phyloP scores from a whole-genome alignment of 64 coral and sea anemone genomes.

The Porites australiensis region DNA sequence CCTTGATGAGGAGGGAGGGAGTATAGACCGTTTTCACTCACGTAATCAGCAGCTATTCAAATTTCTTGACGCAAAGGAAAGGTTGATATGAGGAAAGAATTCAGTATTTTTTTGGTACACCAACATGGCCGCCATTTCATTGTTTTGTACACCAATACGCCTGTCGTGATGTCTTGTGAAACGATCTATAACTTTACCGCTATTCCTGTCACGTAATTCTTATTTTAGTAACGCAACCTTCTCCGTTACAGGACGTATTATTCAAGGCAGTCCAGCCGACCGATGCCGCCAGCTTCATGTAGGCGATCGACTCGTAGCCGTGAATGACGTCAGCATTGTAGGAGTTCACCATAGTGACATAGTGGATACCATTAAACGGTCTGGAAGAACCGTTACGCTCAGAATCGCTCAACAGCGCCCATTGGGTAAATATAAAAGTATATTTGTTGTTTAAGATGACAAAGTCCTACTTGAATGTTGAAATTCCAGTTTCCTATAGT shows the following conservation, averaged over 20 bases:
- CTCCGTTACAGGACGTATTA: conserved; percentile 74
- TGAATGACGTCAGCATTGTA: conserved; percentile 86
- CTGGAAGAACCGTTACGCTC: conserved; percentile 84
- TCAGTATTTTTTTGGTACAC: no score
- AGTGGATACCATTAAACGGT: conserved; percentile 91
- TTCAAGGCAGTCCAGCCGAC: conserved; percentile 94
- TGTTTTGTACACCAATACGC: no score
- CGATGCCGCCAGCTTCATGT: conserved; percentile 88
- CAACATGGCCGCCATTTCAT: no score
- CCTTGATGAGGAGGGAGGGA: no score
- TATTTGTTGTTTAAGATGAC: background rate
- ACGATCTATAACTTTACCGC: no score
- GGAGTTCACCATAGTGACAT: conserved; percentile 98
- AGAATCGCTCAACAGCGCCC: conserved; percentile 78
- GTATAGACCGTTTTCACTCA: no score
- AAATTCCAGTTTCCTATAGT: background rate
- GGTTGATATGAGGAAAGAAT: no score
- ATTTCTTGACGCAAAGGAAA: no score
- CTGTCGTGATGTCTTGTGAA: no score
- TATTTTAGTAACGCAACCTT: background rate
- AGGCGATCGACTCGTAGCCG: conserved; percentile 93
- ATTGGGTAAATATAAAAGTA: conserved; percentile 53
- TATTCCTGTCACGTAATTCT: background rate
- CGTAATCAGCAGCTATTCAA: no score
- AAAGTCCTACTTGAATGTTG: background rate